Base-by-base conservation (phyloP, 35 echinoderm and acorn worm genomes). In the Ophiothrix spiculata region DNA sequence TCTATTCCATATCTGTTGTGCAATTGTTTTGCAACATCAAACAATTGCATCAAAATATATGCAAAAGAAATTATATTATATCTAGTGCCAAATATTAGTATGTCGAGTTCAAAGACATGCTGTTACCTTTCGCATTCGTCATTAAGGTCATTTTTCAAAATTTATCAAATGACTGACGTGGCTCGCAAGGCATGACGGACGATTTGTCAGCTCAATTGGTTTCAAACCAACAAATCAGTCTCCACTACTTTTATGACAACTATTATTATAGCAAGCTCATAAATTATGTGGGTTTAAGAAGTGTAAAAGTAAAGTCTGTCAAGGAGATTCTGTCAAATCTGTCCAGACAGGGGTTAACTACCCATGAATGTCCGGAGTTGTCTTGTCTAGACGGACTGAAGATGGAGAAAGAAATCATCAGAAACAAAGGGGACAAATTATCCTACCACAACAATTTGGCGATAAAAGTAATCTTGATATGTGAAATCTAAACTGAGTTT, bases 101-200 rank as follows among this genome's bases (percentile, higher is more conserved):
- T 21, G 45, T 54, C 21, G 25, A n/a, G 60, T 69, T 69, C 60
- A 69, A n/a, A 25, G 23, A 6, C 3, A 25, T 69, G 60, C 17
- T 28, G 29, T 69, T n/a, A 12, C 25, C 29, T 69, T 69, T 10
- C 10, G 29, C 29, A 28, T 69, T 69, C 23, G 60, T 69, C 60
- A 69, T 25, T 69, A 28, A 69, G 6, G 23, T 69, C 60, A 69
- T 69, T 69, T 69, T 69, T 69, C 60, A 69, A 69, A 25, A 15
- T 69, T 69, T 69, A 28, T 69, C 60, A 69, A 69, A 15, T 69
- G 60, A 69, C 60, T 10, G 60, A 69, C 60, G 45, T 54, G 60
- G 60, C 25, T 69, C 60, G 29, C 4, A 25, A 15, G 60, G 60
- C 60, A n/a, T 69, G 60, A 69, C 60, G 6, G 60, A 69, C 60